Evolutionary conservation across 2,113 vertebrate species (phyloP), one percentile per base, ranked within the genome.

Genomic region (Motacilla tschutschensis): DNA sequence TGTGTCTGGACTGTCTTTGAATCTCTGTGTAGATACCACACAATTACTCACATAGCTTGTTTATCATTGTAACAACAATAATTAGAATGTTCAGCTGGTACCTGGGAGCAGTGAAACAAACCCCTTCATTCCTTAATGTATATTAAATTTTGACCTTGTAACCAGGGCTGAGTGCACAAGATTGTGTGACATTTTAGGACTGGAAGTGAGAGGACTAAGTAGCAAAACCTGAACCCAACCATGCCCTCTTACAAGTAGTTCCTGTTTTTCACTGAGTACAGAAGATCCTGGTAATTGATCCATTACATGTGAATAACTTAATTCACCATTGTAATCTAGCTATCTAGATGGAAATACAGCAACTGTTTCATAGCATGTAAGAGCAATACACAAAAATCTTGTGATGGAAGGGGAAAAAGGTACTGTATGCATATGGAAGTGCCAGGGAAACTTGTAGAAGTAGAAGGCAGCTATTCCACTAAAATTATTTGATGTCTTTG

Each of bases 401-500:
- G 44, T 69, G 70, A 62, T 55, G 72, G 74, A 91, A 67, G 9
- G 51, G n/a, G 72, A 21, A 60, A 76, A 90, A 94, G 57, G 57
- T 86, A 48, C 0, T 4, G 36, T 57, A 51, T 87, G 57, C 62
- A 80, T 73, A 60, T 82, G 66, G 58, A 93, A 79, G 53, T 58
- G 47, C 64, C 38, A 51, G 83, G 81, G 62, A 89, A 94, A 92
- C 79, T 87, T 89, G 67, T 59, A 86, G 79, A 88, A 67, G 71
- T 83, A 79, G 83, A 87, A 95, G 73, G 67, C 85, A 92, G 88
- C 64, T 93, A 78, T 90, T 91, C 74, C 17, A 0, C 62, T 90
- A 88, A 94, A 94, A 87, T 89, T 95, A 93, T 94, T 93, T 95
- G 92, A 96, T 94, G 84, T 95, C 92, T 96, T 94, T 94, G 93